Base-by-base conservation (phyloP, 2,797 vertebrate genomes). In the Phaenicophaeus curvirostris region DNA sequence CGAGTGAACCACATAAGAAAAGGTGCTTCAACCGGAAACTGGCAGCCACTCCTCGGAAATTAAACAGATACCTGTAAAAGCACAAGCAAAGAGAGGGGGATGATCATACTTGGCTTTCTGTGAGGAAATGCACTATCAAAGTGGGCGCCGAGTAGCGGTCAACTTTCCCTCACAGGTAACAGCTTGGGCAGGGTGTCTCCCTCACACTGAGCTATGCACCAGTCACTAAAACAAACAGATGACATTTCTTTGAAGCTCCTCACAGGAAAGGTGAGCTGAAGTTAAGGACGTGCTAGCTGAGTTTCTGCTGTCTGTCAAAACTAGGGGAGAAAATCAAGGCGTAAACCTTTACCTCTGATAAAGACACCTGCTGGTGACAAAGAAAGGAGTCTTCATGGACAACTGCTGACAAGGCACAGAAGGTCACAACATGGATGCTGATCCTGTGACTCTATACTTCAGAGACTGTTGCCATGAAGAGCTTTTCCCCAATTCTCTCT, bases 1-100 rank as follows among this genome's bases (percentile, higher is more conserved):
- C 99, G 59, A 99, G 97, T 0, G 99, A 99, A 19, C 99, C 98
- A 8, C 99, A 99, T 44, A 99, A 97, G 96, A 99, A 99, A 74
- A 99, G 99, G 90, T 99, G 99, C 85, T 99, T 99, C 96, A 99
- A 93, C 12, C 99, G 99, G 97, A 99, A 99, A 96, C 99, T 99
- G 94, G 99, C 99, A 1, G 99, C 99, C 74, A 99, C 99, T 5
- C 99, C 99, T 2, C 99, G 98, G 95, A 99, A 99, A 98, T 99
- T 99, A 96, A 99, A 99, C 53, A 99, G 98, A 94, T 99, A 99
- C 96, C 99, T 99, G 94, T 42, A 16, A 67, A 82, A 39, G 41
- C 27, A 77, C 5, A 86, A 93, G 58, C 51, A 93, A 31, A 91
- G 73, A 92, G 44, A 90, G 31, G 11, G 30, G 50, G 11, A 16